Evolutionary conservation across 2,797 vertebrate species (phyloP).

Genomic region (Pyrrhura leucotis): DNA sequence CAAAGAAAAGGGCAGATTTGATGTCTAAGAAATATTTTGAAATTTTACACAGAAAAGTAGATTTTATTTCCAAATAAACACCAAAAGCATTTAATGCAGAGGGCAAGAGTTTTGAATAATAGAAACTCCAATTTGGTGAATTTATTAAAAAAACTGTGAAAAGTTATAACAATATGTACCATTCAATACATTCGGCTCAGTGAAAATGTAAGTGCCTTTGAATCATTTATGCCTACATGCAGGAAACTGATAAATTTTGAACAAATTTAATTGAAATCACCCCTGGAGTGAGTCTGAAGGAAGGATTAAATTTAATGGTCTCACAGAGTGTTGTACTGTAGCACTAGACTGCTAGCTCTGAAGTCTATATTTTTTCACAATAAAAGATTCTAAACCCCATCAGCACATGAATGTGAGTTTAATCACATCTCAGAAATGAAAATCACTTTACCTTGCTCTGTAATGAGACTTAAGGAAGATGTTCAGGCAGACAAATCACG

Average conservation of each 20-base stretch:
- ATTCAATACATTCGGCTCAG: slow-evolving; percentile 60
- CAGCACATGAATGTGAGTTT: slow-evolving; percentile 61
- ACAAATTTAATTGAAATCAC: slow-evolving; percentile 84
- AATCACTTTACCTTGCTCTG: slow-evolving; percentile 41
- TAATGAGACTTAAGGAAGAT: slow-evolving; percentile 71
- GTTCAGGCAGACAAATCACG: slow-evolving; percentile 37
- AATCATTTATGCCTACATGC: slow-evolving; percentile 82
- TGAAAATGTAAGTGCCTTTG: slow-evolving; percentile 71
- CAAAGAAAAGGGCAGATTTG: slow-evolving; percentile 25
- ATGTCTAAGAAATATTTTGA: neutral
- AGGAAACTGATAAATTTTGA: slow-evolving; percentile 82
- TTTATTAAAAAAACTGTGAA: slow-evolving; percentile 71
- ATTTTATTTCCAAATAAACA: slow-evolving; percentile 7
- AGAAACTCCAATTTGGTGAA: slow-evolving; percentile 65
- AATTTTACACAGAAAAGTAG: slow-evolving; percentile 41
- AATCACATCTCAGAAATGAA: slow-evolving; percentile 69
- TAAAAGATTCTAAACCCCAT: slow-evolving; percentile 68
- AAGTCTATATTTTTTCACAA: slow-evolving; percentile 57
- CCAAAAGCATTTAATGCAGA: slow-evolving; percentile 4
- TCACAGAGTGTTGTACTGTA: slow-evolving; percentile 40
- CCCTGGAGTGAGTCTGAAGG: slow-evolving; percentile 77
- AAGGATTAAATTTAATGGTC: slow-evolving; percentile 77
- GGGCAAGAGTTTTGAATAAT: slow-evolving; percentile 58
- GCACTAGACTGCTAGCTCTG: slow-evolving; percentile 34
- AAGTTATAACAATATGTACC: slow-evolving; percentile 71